A percentile compares a stretch with the other conserved stretches of the same genome.
These are phyloP conservation scores for Marmota monax DNA, from an alignment of 2,113 vertebrate genomes.

Conservation along the genomic window DNA sequence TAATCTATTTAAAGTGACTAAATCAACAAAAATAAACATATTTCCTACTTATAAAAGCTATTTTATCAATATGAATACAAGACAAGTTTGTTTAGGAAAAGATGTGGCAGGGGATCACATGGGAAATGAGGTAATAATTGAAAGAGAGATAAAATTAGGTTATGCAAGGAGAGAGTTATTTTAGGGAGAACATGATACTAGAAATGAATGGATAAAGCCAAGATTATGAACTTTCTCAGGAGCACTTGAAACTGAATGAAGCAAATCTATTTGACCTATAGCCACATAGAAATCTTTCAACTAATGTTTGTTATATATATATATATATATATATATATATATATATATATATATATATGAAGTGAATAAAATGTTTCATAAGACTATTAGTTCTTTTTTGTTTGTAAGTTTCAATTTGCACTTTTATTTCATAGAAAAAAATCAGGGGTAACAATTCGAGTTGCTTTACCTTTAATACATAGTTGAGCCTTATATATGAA, in stretches of 20 bases:
- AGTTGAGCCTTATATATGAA: background rate
- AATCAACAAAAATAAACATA: background rate
- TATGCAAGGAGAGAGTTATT: background rate
- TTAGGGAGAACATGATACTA: background rate
- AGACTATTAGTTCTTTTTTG: background rate
- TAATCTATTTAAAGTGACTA: background rate
- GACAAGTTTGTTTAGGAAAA: background rate
- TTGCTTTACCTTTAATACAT: constrained; percentile 26
- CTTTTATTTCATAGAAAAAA: constrained; percentile 34
- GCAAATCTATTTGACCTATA: background rate
- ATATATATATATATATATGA: too few species aligned
- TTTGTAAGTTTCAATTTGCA: constrained; percentile 47
- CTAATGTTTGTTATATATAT: background rate
- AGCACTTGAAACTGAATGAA: background rate
- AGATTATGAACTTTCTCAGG: too few species aligned
- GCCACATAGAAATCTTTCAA: background rate
- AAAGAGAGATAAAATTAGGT: background rate
- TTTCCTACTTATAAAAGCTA: background rate
- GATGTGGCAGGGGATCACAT: too few species aligned
- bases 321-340: too few species aligned
- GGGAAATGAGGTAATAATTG: background rate
- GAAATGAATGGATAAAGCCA: background rate
- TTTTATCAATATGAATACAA: background rate
- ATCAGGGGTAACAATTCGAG: background rate
- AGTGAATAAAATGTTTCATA: background rate